Conservation (phyloP, 2,113 vertebrate species). For the Spea multiplicata region DNA sequence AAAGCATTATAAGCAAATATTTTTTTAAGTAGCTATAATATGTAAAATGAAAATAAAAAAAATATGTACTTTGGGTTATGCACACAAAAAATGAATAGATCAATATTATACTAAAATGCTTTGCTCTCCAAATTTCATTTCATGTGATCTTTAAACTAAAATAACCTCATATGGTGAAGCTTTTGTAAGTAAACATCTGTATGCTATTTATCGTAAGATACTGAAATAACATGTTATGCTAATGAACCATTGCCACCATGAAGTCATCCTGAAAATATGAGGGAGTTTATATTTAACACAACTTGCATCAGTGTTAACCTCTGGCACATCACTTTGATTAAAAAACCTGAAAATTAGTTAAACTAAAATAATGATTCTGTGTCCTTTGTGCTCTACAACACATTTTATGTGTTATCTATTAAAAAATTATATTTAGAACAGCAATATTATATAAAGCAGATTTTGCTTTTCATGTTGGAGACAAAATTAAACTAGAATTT, state of each 20-base stretch:
- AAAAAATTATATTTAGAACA: no score
- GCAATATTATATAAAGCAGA: no score
- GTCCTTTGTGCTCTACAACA: no score
- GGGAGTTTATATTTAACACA: slow-evolving; percentile 30
- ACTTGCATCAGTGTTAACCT: slow-evolving; percentile 1
- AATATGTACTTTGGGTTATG: no score
- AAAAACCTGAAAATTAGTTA: neutral
- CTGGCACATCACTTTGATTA: slow-evolving; percentile 12
- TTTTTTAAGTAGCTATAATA: no score
- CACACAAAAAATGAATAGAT: no score
- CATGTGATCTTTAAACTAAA: slow-evolving; percentile 25
- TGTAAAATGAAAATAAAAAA: no score
- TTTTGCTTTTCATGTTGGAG: no score
- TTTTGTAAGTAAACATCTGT: slow-evolving; percentile 8
- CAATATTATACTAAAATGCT: neutral
- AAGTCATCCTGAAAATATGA: slow-evolving; percentile 5
- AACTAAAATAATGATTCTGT: slow-evolving; percentile 8
- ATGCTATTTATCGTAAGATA: neutral
- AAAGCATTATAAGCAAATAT: no score
- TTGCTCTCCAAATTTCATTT: slow-evolving; percentile 1
- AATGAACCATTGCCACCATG: slow-evolving; percentile 27
- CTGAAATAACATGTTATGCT: slow-evolving; percentile 21
- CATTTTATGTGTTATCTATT: no score
- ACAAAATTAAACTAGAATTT: no score
- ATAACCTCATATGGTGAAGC: slow-evolving; percentile 7